These are phyloP conservation scores for Tribolium freemani DNA, from an alignment of 2,888 invertebrate genomes.

Conservation along the genomic window DNA sequence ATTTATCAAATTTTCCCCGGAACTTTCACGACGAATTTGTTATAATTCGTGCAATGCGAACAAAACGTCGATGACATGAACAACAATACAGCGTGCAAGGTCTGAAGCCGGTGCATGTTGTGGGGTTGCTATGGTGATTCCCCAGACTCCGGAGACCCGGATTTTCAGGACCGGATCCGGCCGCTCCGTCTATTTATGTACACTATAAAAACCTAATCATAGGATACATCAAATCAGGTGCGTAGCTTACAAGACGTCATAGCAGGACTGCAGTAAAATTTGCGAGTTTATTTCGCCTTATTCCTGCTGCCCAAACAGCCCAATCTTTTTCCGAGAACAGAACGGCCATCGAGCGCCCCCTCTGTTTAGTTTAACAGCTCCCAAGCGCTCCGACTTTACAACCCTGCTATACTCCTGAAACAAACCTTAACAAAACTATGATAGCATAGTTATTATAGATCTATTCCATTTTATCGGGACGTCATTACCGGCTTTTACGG, in stretches of 20 bases:
- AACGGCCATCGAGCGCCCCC: slow-evolving; percentile 33
- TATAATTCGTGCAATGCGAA: slow-evolving; percentile 15
- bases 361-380: slow-evolving; percentile 35
- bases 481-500: slow-evolving; percentile 25
- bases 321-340: slow-evolving; percentile 16
- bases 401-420: slow-evolving; percentile 27
- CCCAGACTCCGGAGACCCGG: slow-evolving; percentile 56
- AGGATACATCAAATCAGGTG: slow-evolving; percentile 40
- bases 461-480: slow-evolving; percentile 34
- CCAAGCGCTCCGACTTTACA: slow-evolving; percentile 39
- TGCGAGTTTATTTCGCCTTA: too few relatives aligned
- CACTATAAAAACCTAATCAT: slow-evolving; percentile 46
- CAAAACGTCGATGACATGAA: slow-evolving; percentile 27
- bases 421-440: slow-evolving; percentile 14
- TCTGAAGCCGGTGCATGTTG: slow-evolving; percentile 45
- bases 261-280: not conserved
- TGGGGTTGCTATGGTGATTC: slow-evolving; percentile 56
- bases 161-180: slow-evolving; percentile 54
- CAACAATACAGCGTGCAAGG: slow-evolving; percentile 32
- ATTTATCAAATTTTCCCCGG: slow-evolving; percentile 4
- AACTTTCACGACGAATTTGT: slow-evolving; percentile 7
- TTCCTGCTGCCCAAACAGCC: slow-evolving; percentile 1
- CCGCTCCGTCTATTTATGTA: slow-evolving; percentile 38
- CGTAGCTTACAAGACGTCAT: slow-evolving; percentile 22
- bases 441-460: slow-evolving; percentile 19